These are phyloP conservation scores for Luffia ferchaultella DNA, from an alignment of 2,888 invertebrate species.

Conservation along the genomic window DNA sequence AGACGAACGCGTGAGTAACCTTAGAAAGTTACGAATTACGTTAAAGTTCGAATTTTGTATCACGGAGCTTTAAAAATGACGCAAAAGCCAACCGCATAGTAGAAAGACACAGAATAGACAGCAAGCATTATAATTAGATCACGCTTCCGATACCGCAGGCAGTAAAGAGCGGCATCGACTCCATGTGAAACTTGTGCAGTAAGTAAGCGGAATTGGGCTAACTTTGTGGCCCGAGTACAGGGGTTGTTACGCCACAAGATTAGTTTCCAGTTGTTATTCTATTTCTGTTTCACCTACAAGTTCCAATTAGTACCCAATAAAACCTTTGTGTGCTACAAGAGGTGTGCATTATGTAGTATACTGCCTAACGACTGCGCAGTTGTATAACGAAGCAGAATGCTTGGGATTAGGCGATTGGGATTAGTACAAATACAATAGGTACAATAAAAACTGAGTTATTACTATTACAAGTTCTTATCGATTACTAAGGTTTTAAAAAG, in stretches of 20 bases:
- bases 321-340: background rate
- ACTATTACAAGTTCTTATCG: no score
- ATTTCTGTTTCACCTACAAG: constrained; percentile 1
- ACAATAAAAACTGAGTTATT: no score
- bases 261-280: constrained; percentile 1
- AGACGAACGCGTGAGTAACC: no score
- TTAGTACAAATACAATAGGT: no score
- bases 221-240: constrained; percentile 38
- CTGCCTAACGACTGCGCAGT: background rate
- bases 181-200: constrained; percentile 23
- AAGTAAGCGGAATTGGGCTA: constrained; percentile 47
- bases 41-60: no score
- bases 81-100: no score
- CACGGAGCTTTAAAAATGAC: no score
- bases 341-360: background rate
- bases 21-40: no score
- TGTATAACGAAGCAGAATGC: no score
- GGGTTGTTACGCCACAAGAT: constrained; percentile 46
- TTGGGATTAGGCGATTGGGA: no score
- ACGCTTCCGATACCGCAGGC: background rate
- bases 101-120: background rate
- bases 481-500: no score
- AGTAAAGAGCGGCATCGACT: background rate
- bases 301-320: background rate
- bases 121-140: background rate